A percentile compares a stretch with the other conserved stretches of the same genome.
Conservation (phyloP, 2,113 vertebrate species). For the Parus major region DNA sequence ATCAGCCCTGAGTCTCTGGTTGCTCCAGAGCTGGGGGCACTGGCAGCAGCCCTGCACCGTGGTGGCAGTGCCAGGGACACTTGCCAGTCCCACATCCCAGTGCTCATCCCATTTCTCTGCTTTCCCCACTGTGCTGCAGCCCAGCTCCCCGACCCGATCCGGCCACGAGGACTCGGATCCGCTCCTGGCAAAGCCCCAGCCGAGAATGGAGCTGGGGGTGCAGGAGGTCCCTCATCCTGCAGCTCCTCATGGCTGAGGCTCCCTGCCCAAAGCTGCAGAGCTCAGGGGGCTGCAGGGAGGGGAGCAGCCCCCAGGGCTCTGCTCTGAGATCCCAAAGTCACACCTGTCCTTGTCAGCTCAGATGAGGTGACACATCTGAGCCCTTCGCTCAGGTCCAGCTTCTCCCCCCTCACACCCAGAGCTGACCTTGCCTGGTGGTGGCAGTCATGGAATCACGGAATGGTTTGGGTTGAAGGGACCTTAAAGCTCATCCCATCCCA, state of each 20-base stretch:
- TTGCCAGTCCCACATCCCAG: not conserved
- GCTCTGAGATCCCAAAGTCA: not conserved
- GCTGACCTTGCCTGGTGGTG: not conserved
- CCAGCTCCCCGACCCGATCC: not conserved
- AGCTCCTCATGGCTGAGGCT: not conserved
- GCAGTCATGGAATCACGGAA: not conserved
- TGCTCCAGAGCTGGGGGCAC: not conserved
- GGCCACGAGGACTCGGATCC: not conserved
- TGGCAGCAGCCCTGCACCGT: fast-evolving
- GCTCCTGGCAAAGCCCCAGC: not conserved
- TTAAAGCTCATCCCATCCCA: no score
- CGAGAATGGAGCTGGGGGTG: not conserved
- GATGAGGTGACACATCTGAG: not conserved
- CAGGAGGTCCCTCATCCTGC: not conserved
- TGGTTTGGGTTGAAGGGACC: not conserved
- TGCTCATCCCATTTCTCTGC: not conserved
- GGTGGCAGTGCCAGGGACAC: not conserved
- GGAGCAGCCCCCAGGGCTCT: not conserved
- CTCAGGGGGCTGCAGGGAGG: not conserved
- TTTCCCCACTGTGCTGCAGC: not conserved
- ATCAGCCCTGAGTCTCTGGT: fast-evolving
- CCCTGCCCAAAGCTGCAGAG: not conserved
- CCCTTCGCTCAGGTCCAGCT: not conserved
- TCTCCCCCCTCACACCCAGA: not conserved
- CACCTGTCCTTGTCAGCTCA: fast-evolving